These are phyloP conservation scores for Blastobasis lacticolella DNA, from an alignment of 2,888 invertebrate species.

Conservation along the genomic window DNA sequence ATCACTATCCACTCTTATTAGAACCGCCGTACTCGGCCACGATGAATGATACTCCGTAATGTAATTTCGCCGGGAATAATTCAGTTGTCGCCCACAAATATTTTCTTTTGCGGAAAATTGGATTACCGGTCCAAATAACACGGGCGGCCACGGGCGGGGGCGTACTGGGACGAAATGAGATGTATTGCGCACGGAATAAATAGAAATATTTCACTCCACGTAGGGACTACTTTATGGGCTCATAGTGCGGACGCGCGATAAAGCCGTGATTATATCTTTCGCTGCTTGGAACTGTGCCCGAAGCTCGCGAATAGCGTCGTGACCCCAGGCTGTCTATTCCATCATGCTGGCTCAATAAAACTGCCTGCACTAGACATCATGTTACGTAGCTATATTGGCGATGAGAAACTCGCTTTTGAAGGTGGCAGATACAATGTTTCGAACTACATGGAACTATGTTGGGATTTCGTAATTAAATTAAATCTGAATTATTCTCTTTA, in stretches of 20 bases:
- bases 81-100: constrained; percentile 21
- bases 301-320: constrained; percentile 7
- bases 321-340: constrained; percentile 8
- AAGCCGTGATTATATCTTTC: constrained; percentile 41
- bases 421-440: too few species aligned
- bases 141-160: constrained; percentile 19
- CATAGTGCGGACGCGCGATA: constrained; percentile 27
- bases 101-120: constrained; percentile 27
- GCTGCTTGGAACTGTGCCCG: constrained; percentile 44
- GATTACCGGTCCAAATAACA: constrained; percentile 28
- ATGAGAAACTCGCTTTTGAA: too few species aligned
- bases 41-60: constrained; percentile 14
- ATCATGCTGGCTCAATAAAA: constrained; percentile 4
- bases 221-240: constrained; percentile 24
- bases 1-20: background rate
- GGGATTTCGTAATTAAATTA: too few species aligned
- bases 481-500: too few species aligned
- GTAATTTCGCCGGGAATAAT: constrained; percentile 17
- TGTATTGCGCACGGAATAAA: constrained; percentile 28
- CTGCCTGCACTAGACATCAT: background rate
- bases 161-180: constrained; percentile 25
- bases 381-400: too few species aligned
- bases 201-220: constrained; percentile 19
- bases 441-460: too few species aligned
- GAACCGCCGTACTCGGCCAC: constrained; percentile 7